Evolutionary conservation across 2,888 invertebrate species (phyloP), one percentile per base, ranked within the genome.

Genomic region (Myathropa florea): DNA sequence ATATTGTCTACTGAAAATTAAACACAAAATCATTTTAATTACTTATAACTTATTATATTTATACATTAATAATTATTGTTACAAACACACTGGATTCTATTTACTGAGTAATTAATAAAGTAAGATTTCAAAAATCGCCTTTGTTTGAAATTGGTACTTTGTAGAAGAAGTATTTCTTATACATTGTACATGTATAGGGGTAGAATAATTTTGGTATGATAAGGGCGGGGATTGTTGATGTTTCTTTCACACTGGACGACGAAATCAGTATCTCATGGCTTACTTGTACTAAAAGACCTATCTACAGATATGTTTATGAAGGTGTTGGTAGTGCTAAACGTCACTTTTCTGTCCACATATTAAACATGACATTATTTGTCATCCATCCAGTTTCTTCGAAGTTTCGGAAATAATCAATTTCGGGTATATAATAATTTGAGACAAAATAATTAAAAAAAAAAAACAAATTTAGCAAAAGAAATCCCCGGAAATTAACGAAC

Each of bases 11-110:
- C 28, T 68, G 21, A 67, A 82, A 83, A 83, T 78, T 57, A 78
- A 83, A 73, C 46, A 18, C 18, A 46, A 18, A 46, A 18, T 46
- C n/a, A n/a, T 46, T 46, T 46, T 4, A 46, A 46, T 18, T 18
- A 18, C 18, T 14, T 78, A 33, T 73, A 78, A 78, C 68, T 83
- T 46, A 46, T 83, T 18, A 46, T 78, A 83, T 83, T 83, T 75
- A 83, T 83, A 64, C 55, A 75, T 14, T 46, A 78, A 67, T 72
- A 77, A 72, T 72, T 57, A 63, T 55, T 79, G 30, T 79, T 72
- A 72, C 59, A 30, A 70, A 70, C 24, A 9, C 18, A 10, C 26
- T 18, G 4, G n/a, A n/a, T 14, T 24, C 14, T 39, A 39, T 23
- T 18, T 26, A 7, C 14, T 33, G 4, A 12, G 4, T n/a, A n/a